These are phyloP conservation scores for Arizona elegans DNA, from an alignment of 2,113 vertebrate genomes.

Conservation along the genomic window DNA sequence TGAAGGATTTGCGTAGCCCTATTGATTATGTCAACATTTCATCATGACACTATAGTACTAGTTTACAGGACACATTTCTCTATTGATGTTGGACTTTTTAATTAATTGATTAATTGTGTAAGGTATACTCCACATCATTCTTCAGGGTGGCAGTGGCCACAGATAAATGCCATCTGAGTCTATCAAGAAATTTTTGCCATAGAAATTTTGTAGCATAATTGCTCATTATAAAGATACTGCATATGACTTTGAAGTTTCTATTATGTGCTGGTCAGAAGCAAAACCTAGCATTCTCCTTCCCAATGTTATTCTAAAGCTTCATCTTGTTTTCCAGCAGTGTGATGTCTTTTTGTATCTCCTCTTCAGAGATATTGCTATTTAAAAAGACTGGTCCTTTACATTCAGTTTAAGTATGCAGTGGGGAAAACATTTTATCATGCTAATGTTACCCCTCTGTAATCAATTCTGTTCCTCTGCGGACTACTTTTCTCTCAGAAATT, in stretches of 20 bases:
- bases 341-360: neutral
- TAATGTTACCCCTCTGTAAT: neutral
- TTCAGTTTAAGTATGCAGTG: neutral
- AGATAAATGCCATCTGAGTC: neutral
- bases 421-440: neutral
- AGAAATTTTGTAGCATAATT: slow-evolving; percentile 6
- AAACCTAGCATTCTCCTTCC: neutral
- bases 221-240: slow-evolving; percentile 4
- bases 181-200: neutral
- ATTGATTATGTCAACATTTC: neutral
- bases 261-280: neutral
- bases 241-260: slow-evolving; percentile 7
- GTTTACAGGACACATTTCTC: neutral
- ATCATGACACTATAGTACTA: neutral
- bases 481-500: neutral
- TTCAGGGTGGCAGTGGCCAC: neutral
- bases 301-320: neutral
- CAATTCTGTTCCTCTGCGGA: neutral
- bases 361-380: neutral
- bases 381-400: neutral
- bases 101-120: neutral
- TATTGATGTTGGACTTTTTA: neutral
- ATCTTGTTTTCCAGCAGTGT: neutral
- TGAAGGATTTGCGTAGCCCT: neutral
- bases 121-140: neutral